These are phyloP conservation scores for Mactra quadrangularis DNA, from an alignment of 1,140 invertebrate genomes.

Conservation along the genomic window DNA sequence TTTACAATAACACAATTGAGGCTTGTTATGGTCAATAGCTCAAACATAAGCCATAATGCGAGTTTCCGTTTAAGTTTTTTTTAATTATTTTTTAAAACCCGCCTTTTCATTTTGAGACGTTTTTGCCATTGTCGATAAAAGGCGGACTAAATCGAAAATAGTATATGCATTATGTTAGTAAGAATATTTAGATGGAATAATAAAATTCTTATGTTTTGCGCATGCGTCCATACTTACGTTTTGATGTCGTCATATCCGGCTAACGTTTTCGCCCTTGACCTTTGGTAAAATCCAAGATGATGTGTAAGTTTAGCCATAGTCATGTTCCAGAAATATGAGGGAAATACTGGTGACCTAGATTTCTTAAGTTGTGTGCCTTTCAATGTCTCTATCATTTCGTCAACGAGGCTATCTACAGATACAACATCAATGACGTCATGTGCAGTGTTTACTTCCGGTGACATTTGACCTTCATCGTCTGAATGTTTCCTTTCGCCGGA, in stretches of 20 bases:
- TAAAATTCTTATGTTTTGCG: too few species aligned
- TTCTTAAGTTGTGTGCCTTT: neutral
- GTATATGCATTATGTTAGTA: too few species aligned
- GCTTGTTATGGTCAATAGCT: too few species aligned
- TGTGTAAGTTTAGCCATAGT: neutral
- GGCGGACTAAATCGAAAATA: too few species aligned
- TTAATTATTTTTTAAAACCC: too few species aligned
- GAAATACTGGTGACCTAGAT: neutral
- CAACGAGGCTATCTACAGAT: neutral
- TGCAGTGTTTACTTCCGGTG: neutral
- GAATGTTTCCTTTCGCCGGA: slow-evolving; percentile 5
- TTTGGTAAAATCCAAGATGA: neutral
- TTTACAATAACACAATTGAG: too few species aligned
- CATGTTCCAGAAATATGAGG: slow-evolving; percentile 18
- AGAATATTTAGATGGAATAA: too few species aligned
- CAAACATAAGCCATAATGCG: too few species aligned
- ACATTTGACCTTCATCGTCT: neutral
- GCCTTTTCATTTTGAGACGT: too few species aligned
- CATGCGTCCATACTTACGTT: slow-evolving; percentile 30
- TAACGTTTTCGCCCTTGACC: neutral
- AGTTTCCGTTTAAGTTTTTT: too few species aligned
- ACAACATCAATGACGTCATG: neutral
- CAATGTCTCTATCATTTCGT: slow-evolving; percentile 14
- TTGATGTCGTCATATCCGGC: slow-evolving; percentile 8
- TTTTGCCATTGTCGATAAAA: too few species aligned